Conservation (phyloP, 92 coral and sea anemone genomes). For the Zoanthus sansibaricus region DNA sequence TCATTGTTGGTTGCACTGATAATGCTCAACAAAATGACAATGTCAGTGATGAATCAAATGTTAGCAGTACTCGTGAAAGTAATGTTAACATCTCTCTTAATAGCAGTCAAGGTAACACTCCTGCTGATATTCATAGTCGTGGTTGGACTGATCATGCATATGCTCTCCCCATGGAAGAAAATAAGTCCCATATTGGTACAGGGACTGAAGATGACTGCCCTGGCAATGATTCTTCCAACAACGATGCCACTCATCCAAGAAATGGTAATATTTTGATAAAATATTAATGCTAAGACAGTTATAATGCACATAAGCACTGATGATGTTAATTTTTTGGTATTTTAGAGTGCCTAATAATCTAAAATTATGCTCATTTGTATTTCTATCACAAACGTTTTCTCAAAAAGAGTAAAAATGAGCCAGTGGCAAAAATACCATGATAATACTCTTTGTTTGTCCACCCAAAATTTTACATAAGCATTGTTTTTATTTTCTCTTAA, state of each 20-base stretch:
- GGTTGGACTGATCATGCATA: not conserved
- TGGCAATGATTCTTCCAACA: not conserved
- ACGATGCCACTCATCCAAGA: not conserved
- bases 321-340: too few relatives aligned
- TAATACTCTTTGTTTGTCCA: too few relatives aligned
- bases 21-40: not conserved
- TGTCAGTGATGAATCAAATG: not conserved
- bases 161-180: not conserved
- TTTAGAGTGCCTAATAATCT: too few relatives aligned
- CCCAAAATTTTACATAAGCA: too few relatives aligned
- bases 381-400: too few relatives aligned
- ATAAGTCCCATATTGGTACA: not conserved
- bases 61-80: not conserved
- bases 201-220: not conserved
- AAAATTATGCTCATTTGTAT: too few relatives aligned
- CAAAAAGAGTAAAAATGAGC: too few relatives aligned
- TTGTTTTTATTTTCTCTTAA: too few relatives aligned
- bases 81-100: not conserved
- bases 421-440: too few relatives aligned
- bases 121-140: not conserved
- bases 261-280: not conserved
- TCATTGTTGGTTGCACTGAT: too few relatives aligned
- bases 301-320: too few relatives aligned
- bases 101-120: not conserved
- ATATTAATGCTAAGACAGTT: too few relatives aligned